Evolutionary conservation across 2,113 vertebrate species (phyloP), one percentile per base, ranked within the genome.

Genomic region (Fregata magnificens): DNA sequence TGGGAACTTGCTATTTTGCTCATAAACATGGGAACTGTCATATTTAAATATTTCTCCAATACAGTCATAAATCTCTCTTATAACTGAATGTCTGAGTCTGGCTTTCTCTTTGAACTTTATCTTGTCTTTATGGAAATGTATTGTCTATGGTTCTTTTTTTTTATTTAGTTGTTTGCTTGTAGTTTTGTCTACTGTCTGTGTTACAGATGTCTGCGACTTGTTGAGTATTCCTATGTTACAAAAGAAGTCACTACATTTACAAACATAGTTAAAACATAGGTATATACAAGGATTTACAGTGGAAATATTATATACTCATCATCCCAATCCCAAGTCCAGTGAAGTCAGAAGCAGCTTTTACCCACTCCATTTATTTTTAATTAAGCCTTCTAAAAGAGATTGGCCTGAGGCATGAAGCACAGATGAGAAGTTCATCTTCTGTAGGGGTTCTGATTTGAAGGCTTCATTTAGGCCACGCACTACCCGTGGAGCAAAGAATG

Each of bases 41-140:
- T 86, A 93, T 83, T 97, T 89, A 95, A 94, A 96, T 97, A 91
- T 87, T 95, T 94, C 70, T 78, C 26, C 36, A 86, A 49, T 92
- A 67, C 29, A 81, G 79, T 96, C 17, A 89, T 92, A 93, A 95
- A 96, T 93, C 81, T 94, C 84, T 65, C 59, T 79, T 79, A 86
- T 52, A 94, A 56, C 29, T 95, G 53, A 72, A 94, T 55, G 80
- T 81, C 90, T 90, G 53, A 84, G 59, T 84, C 52, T 86, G 66
- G 77, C 15, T 77, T 77, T 93, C 53, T 42, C 84, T 95, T 97
- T 97, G 92, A 96, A 95, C 73, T 87, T 95, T 91, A 94, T 93
- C 88, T 95, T 71, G 88, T 71, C 47, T 95, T 91, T 79, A 78
- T 66, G 65, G 47, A 95, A 87, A 61, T 85, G 19, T 85, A 63